phyloP scores from a whole-genome alignment of 2,888 invertebrate species.

The Perizoma flavofasciatum region DNA sequence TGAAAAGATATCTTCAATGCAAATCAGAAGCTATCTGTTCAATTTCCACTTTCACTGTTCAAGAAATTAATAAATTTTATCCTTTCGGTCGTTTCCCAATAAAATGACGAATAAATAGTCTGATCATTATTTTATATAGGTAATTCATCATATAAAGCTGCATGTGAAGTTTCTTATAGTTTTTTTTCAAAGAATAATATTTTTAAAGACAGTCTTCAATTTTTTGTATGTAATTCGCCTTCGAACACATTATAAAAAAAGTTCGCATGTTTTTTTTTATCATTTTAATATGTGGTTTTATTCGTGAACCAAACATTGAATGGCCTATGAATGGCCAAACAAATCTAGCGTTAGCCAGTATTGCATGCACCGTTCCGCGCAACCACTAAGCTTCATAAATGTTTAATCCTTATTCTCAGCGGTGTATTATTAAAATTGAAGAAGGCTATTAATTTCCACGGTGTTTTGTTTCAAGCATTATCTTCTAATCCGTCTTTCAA shows the following conservation, averaged over 20 bases:
- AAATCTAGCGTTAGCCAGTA: slow-evolving; percentile 9
- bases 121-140: slow-evolving; percentile 41
- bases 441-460: slow-evolving; percentile 61
- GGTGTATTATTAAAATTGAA: slow-evolving; percentile 72
- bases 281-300: too few species aligned
- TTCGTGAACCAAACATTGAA: too few species aligned
- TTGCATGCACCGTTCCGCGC: slow-evolving; percentile 2
- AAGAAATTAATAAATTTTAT: slow-evolving; percentile 43
- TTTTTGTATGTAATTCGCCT: too few species aligned
- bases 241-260: too few species aligned
- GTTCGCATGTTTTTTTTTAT: too few species aligned
- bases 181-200: too few species aligned
- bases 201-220: too few species aligned
- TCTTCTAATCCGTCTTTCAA: slow-evolving; percentile 53
- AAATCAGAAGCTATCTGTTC: slow-evolving; percentile 11
- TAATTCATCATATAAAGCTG: slow-evolving; percentile 38
- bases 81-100: slow-evolving; percentile 30
- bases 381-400: slow-evolving; percentile 16
- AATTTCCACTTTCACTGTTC: slow-evolving; percentile 47
- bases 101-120: slow-evolving; percentile 39
- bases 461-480: slow-evolving; percentile 65
- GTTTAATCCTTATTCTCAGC: slow-evolving; percentile 43
- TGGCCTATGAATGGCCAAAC: neutral
- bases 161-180: slow-evolving; percentile 17
- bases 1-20: slow-evolving; percentile 16